A percentile compares a stretch with the other conserved stretches of the same genome.
Conservation (phyloP, 2,888 invertebrate genomes). For the Uloborus plumipes region DNA sequence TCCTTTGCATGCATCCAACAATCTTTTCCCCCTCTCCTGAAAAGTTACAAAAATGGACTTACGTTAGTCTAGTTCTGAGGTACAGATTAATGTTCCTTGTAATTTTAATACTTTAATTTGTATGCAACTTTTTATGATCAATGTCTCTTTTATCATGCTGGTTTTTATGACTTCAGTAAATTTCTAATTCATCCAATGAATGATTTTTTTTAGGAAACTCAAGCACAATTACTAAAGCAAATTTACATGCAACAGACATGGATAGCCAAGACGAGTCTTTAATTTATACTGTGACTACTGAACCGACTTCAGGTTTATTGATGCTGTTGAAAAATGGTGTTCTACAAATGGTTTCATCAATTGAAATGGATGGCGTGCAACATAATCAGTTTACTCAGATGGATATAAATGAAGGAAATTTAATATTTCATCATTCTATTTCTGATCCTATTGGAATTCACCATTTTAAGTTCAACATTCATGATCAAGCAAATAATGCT, state of each 20-base stretch:
- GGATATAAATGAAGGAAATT: constrained; percentile 36
- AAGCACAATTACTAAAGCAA: constrained; percentile 66
- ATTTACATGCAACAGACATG: constrained; percentile 69
- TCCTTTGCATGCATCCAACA: no score
- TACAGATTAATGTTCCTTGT: no score
- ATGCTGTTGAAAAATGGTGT: constrained; percentile 57
- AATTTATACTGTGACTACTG: constrained; percentile 68
- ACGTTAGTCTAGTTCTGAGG: no score
- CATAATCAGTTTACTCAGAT: constrained; percentile 44
- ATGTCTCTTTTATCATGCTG: no score
- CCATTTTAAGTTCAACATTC: constrained; percentile 69
- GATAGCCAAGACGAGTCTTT: constrained; percentile 69
- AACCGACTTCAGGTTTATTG: constrained; percentile 68
- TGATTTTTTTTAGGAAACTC: constrained; percentile 68
- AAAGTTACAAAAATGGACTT: no score
- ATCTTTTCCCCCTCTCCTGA: no score
- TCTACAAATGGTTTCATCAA: not conserved
- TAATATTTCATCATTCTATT: constrained; percentile 40
- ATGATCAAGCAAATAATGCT: constrained; percentile 70
- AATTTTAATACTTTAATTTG: no score
- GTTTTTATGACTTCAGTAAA: no score
- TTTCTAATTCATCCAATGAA: not conserved
- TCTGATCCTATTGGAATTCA: constrained; percentile 23
- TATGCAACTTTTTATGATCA: no score
- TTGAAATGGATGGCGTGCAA: not conserved